Conservation (phyloP, 2,113 vertebrate species). For the Cephalopholis sonnerati region DNA sequence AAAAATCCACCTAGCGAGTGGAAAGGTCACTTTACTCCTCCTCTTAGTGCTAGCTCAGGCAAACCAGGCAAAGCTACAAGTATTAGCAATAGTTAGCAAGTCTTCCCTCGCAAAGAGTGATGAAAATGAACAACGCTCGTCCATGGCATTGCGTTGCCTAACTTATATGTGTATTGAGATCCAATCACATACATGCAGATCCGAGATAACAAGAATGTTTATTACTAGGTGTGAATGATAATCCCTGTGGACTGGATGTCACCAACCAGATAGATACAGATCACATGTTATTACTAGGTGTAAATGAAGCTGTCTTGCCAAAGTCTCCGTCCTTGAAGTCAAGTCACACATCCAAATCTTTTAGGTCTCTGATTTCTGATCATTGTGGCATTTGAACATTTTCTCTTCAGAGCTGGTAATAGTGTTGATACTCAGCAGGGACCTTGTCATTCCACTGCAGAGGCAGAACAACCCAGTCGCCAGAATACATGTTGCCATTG, state of each 20-base stretch:
- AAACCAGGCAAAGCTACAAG: neutral
- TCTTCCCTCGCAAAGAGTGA: neutral
- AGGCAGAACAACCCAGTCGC: too few relatives aligned
- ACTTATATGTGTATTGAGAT: neutral
- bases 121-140: too few relatives aligned
- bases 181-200: neutral
- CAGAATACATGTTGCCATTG: too few relatives aligned
- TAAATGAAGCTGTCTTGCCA: neutral
- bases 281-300: neutral
- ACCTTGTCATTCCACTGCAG: neutral
- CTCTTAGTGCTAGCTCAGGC: neutral
- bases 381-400: neutral
- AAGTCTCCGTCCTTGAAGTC: neutral
- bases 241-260: neutral
- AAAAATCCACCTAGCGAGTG: conserved; percentile 14
- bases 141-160: too few relatives aligned
- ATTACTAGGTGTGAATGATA: neutral
- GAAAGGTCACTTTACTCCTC: conserved; percentile 26
- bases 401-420: neutral
- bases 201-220: neutral
- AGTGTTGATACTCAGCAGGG: neutral
- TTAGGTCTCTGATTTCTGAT: neutral
- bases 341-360: neutral
- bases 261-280: neutral
- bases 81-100: neutral